These are phyloP conservation scores for Hippocampus guttulatus DNA, from an alignment of 2,113 vertebrate species.

Conservation along the genomic window DNA sequence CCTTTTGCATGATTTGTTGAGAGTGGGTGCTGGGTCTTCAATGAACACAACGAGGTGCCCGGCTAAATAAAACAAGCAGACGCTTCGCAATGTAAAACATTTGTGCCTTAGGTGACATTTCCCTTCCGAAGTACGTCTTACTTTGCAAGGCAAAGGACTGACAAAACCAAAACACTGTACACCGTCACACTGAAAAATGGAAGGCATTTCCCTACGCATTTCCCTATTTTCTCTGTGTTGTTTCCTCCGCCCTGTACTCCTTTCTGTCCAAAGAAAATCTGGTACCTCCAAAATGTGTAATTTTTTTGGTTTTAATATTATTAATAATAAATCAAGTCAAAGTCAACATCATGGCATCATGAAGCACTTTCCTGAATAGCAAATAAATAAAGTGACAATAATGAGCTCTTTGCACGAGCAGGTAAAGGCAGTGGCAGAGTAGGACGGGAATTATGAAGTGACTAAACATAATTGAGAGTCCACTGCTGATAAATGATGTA, in stretches of 20 bases:
- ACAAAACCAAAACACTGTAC: background rate
- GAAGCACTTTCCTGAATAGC: too few relatives aligned
- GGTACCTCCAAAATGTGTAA: too few relatives aligned
- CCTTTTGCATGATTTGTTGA: slow-evolving; percentile 35
- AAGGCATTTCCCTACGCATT: background rate
- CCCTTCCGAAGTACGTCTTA: slow-evolving; percentile 18
- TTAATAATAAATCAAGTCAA: too few relatives aligned
- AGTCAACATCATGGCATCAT: too few relatives aligned
- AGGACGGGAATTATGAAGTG: background rate
- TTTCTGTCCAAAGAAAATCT: too few relatives aligned
- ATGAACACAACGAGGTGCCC: slow-evolving; percentile 4
- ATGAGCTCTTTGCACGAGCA: background rate
- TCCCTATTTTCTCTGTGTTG: too few relatives aligned
- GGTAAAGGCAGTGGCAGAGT: background rate
- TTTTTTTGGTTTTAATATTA: too few relatives aligned
- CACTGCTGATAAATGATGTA: background rate
- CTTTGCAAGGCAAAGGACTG: slow-evolving; percentile 31
- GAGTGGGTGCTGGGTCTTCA: background rate
- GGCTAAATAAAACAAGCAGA: slow-evolving; percentile 25
- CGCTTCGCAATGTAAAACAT: slow-evolving; percentile 11
- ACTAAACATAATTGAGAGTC: background rate
- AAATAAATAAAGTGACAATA: too few relatives aligned
- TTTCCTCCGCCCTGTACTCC: too few relatives aligned
- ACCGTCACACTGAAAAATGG: slow-evolving; percentile 11
- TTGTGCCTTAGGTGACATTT: slow-evolving; percentile 12